These are phyloP conservation scores for Silurus asotus DNA, from an alignment of 2,113 vertebrate species.

Conservation along the genomic window DNA sequence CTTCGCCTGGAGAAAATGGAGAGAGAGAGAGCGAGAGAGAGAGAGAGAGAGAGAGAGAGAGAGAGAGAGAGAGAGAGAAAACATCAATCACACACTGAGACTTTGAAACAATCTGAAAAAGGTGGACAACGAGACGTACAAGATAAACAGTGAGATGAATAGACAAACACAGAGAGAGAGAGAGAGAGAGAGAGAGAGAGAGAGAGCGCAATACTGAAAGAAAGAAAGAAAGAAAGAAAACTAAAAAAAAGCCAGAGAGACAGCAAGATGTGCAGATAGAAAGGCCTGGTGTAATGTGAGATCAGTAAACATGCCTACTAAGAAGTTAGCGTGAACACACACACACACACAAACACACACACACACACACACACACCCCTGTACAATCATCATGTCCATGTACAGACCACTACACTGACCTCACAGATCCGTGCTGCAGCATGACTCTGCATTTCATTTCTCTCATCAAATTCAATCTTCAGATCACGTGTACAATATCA, in stretches of 20 bases:
- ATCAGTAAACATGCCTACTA: not conserved
- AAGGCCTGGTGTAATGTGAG: not conserved
- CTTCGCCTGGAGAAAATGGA: conserved; percentile 74
- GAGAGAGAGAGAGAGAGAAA: not conserved
- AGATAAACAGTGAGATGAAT: no score
- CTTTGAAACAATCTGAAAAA: no score
- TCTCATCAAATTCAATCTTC: not conserved
- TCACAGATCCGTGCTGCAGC: not conserved
- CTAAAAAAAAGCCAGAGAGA: no score
- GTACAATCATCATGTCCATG: not conserved
- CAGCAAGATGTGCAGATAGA: not conserved
- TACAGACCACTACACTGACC: not conserved
- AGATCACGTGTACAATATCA: not conserved
- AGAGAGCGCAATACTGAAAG: not conserved
- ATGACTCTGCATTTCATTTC: not conserved
- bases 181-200: not conserved
- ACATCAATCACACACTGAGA: no score
- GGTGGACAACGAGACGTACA: no score
- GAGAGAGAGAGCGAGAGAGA: not conserved
- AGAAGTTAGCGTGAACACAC: not conserved
- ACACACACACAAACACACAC: not conserved
- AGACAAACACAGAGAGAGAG: no score
- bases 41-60: not conserved
- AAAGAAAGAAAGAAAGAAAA: no score
- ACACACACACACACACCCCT: not conserved